Evolutionary conservation across 2,113 vertebrate species (phyloP), one percentile per base, ranked within the genome.

Genomic region (Tragulus kanchil): DNA sequence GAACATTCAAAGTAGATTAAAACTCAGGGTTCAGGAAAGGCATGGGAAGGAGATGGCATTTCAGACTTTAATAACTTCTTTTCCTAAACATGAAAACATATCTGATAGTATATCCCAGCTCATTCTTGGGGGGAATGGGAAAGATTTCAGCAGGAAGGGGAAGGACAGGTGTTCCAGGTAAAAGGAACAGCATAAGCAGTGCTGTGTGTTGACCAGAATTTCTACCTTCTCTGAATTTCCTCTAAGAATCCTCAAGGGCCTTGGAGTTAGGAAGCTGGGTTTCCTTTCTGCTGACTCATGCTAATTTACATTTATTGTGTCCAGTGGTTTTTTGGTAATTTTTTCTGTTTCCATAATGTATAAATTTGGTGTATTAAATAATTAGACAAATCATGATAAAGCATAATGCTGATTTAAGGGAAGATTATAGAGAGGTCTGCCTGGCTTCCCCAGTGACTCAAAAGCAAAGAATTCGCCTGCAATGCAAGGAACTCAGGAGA

Each of bases 311-410:
- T 67, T 61, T 90, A 61, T 69, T 42, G 52, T 36, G 8, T 69
- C 45, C 25, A 54, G 6, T 94, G 64, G 90, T 84, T 81, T 61
- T 64, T 75, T 25, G 16, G 2, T 78, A 86, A 85, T 59, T 59
- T 93, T 92, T 67, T 77, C 81, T 90, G 64, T 21, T 92, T 96
- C n/a, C 12, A 77, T 19, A 56, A 84, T 89, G 7, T 36, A 89
- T 67, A 92, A 91, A 94, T 75, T 10, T 83, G 23, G 69, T 6
- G 28, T 59, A 56, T 71, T 54, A 86, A 89, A 52, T 64, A 89
- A 86, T 85, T 77, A 93, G 78, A 92, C 42, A 95, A 92, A 85
- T 73, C 69, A 64, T 73, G 10, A 82, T 64, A 85, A 79, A 95
- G 85, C 12, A 67, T 31, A 78, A 85, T 87, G 31, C 25, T 87